Percentiles rank a stretch among this genome's conserved stretches.
These are phyloP conservation scores for Tarsius wallacei DNA, from an alignment of 2,797 vertebrate genomes.

Conservation along the genomic window DNA sequence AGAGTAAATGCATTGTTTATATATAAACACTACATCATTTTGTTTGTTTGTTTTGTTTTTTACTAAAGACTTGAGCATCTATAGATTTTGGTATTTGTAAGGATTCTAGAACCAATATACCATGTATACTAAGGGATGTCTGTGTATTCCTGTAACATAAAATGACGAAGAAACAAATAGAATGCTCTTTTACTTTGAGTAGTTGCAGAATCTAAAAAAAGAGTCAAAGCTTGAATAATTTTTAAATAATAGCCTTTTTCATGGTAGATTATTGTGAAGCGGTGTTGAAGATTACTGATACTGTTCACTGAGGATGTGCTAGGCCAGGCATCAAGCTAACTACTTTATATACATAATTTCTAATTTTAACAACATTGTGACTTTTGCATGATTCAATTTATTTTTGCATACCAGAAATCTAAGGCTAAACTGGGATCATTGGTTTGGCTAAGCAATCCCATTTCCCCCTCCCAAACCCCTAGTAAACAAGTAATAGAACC, in stretches of 20 bases:
- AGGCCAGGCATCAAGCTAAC: not conserved
- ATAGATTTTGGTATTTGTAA: not conserved
- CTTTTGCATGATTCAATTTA: not conserved
- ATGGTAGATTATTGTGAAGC: not conserved
- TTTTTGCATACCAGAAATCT: not conserved
- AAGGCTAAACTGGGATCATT: not conserved
- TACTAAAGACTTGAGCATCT: not conserved
- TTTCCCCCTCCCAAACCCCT: not conserved
- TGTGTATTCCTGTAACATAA: not conserved
- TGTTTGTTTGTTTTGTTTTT: no score
- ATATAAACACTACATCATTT: not conserved
- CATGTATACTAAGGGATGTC: not conserved
- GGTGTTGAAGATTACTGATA: not conserved
- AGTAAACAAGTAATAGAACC: not conserved
- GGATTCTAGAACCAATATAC: not conserved
- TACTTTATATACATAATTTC: not conserved
- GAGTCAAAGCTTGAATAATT: not conserved
- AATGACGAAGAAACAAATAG: not conserved
- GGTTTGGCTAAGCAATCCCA: not conserved
- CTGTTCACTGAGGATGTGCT: not conserved
- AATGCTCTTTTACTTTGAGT: not conserved
- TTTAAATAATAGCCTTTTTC: not conserved
- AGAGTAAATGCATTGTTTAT: not conserved
- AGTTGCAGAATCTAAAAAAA: not conserved
- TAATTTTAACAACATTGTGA: slow-evolving; percentile 9